A percentile compares a stretch with the other conserved stretches of the same genome.
These are phyloP conservation scores for Eupithecia subumbrata DNA, from an alignment of 2,888 invertebrate species.

Conservation along the genomic window DNA sequence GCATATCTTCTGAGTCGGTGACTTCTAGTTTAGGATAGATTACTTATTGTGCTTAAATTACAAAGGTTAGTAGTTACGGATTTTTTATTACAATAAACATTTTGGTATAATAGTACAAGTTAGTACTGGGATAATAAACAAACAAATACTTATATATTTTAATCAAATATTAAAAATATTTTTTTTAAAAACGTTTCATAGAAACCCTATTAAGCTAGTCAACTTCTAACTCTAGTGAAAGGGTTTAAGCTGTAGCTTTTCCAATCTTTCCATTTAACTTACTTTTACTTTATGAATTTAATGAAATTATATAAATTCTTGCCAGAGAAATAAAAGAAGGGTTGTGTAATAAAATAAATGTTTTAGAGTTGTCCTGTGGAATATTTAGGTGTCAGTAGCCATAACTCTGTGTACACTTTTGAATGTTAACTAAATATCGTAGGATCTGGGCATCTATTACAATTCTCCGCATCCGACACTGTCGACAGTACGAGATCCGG, in stretches of 20 bases:
- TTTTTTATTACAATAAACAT: not conserved
- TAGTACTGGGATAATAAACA: not conserved
- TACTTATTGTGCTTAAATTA: not conserved
- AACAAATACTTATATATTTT: no score
- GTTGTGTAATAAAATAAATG: constrained; percentile 64
- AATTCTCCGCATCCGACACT: no score
- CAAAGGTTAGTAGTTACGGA: not conserved
- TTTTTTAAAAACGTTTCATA: no score
- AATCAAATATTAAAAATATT: no score
- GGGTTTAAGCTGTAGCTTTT: not conserved
- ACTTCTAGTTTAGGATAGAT: constrained; percentile 52
- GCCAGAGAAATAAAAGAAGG: constrained; percentile 56
- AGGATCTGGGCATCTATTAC: no score
- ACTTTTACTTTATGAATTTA: not conserved
- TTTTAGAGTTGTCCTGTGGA: constrained; percentile 29
- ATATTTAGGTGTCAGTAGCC: constrained; percentile 20
- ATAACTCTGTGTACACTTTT: constrained; percentile 22
- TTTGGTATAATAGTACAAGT: not conserved
- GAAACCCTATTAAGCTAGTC: not conserved
- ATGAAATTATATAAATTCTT: not conserved
- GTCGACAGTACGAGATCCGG: no score
- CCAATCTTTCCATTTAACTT: not conserved
- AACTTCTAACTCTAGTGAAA: not conserved
- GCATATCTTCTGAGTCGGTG: constrained; percentile 65
- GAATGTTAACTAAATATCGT: constrained; percentile 34